These are phyloP conservation scores for Portunus trituberculatus DNA, from an alignment of 1,140 invertebrate species.

Conservation along the genomic window DNA sequence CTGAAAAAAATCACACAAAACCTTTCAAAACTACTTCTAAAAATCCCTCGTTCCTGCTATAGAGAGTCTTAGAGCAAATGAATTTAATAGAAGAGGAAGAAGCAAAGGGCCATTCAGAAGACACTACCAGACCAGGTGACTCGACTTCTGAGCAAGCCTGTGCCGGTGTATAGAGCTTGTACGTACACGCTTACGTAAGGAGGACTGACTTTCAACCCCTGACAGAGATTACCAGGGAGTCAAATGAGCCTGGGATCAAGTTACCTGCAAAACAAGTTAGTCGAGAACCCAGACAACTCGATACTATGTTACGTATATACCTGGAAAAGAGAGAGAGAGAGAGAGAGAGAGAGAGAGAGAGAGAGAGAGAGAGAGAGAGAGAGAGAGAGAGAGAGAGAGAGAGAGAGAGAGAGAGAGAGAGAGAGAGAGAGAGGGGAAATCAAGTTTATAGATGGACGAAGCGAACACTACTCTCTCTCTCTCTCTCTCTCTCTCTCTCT, in stretches of 20 bases:
- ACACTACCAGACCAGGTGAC: neutral
- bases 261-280: neutral
- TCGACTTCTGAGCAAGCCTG: too few relatives aligned
- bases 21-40: too few relatives aligned
- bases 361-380: neutral
- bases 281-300: neutral
- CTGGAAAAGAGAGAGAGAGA: neutral
- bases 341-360: neutral
- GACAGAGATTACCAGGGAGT: neutral
- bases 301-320: neutral
- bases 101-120: neutral
- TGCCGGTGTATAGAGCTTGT: too few relatives aligned
- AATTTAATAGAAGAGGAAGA: too few relatives aligned
- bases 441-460: neutral
- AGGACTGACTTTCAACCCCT: neutral
- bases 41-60: too few relatives aligned
- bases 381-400: neutral
- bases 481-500: constrained; percentile 11
- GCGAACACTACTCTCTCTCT: neutral
- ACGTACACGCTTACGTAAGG: too few relatives aligned
- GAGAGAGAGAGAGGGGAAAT: neutral
- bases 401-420: neutral
- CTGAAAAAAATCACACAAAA: too few relatives aligned
- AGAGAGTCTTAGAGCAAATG: too few relatives aligned
- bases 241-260: neutral